phyloP scores from a whole-genome alignment of 2,797 vertebrate genomes.

The Graptemys geographica region DNA sequence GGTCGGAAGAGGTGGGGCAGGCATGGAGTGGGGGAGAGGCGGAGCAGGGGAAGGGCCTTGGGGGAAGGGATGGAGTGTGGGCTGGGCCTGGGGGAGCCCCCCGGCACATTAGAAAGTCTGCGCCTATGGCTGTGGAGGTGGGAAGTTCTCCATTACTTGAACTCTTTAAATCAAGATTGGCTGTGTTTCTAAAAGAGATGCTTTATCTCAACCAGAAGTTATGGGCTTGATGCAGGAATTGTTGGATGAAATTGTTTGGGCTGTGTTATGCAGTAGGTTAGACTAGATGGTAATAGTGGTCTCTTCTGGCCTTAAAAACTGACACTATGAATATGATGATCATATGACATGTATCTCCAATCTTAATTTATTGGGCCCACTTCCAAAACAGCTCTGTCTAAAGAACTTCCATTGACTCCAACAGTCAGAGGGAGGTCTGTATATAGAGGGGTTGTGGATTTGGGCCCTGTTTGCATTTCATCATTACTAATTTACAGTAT shows the following conservation, averaged over 20 bases:
- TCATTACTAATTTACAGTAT: too few species aligned
- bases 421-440: too few species aligned
- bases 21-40: too few species aligned
- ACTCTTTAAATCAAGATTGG: constrained; percentile 14
- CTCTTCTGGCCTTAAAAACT: neutral
- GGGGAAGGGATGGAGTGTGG: too few species aligned
- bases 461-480: too few species aligned
- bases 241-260: neutral
- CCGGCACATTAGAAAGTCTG: too few species aligned
- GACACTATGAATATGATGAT: neutral
- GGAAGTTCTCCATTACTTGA: neutral
- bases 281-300: neutral
- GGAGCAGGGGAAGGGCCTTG: too few species aligned
- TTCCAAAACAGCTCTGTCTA: neutral
- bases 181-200: neutral
- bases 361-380: neutral
- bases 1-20: too few species aligned
- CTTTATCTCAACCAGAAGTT: neutral
- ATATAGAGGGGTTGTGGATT: too few species aligned
- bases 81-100: too few species aligned
- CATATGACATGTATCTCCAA: neutral
- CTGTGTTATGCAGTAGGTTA: neutral
- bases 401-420: too few species aligned
- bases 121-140: neutral
- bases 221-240: neutral